Percentiles rank a stretch among this genome's conserved stretches.
These are phyloP conservation scores for Irena cyanogastra DNA, from an alignment of 2,113 vertebrate species.

Conservation along the genomic window DNA sequence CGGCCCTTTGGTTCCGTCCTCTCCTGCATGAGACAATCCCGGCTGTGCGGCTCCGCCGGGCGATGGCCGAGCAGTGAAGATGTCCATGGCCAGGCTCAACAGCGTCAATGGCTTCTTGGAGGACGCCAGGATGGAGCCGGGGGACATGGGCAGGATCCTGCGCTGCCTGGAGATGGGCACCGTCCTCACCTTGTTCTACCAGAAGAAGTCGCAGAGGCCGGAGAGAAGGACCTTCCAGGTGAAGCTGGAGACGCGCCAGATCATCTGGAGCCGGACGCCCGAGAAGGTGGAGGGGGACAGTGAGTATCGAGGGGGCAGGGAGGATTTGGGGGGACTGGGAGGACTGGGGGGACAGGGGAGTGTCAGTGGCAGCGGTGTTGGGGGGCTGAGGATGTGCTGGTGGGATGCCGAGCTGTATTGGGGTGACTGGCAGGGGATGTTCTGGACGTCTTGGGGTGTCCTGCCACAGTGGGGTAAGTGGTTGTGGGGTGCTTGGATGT, in stretches of 20 bases:
- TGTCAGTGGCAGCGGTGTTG: accelerated
- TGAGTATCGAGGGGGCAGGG: not conserved
- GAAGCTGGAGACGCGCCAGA: conserved; percentile 74
- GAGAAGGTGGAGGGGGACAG: conserved; percentile 76
- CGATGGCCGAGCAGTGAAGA: conserved; percentile 71
- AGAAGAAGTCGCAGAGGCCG: conserved; percentile 84
- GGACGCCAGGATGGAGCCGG: conserved; percentile 65
- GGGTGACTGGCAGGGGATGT: not conserved
- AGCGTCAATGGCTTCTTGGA: conserved; percentile 79
- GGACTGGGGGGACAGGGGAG: conserved; percentile 1
- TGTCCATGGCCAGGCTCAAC: conserved; percentile 77
- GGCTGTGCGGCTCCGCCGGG: not conserved
- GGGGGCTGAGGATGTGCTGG: not conserved
- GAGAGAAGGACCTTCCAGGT: conserved; percentile 85
- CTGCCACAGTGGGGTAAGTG: accelerated
- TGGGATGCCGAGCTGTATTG: not conserved
- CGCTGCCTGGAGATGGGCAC: conserved; percentile 81
- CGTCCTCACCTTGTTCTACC: conserved; percentile 83
- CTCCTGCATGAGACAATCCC: conserved; percentile 36
- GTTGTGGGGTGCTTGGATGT: accelerated
- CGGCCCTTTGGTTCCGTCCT: not conserved
- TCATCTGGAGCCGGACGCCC: conserved; percentile 78
- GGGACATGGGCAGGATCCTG: conserved; percentile 73
- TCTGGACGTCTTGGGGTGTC: not conserved
- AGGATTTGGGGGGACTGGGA: not conserved